phyloP scores from a whole-genome alignment of 2,888 invertebrate species.

The Drosophila ustulata region DNA sequence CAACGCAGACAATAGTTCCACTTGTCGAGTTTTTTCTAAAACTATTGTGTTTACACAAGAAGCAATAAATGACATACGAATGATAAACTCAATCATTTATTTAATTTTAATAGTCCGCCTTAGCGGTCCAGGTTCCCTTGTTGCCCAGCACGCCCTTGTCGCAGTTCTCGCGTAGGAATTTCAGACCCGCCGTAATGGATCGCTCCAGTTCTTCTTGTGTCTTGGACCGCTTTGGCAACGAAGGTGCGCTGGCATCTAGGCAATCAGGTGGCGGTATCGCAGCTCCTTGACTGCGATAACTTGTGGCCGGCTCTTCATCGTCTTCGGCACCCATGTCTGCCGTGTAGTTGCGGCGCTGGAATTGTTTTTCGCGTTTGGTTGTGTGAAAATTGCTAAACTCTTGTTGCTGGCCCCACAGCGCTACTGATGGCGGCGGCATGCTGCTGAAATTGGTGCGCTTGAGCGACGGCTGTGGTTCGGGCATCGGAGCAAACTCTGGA shows the following conservation, averaged over 20 bases:
- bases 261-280: constrained; percentile 89
- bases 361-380: constrained; percentile 65
- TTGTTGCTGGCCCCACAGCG: constrained; percentile 9
- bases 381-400: constrained; percentile 71
- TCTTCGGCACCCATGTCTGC: constrained; percentile 19
- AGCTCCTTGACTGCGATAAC: constrained; percentile 77
- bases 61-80: constrained; percentile 63
- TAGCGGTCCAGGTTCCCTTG: constrained; percentile 84
- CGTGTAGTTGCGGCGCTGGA: constrained; percentile 74
- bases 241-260: constrained; percentile 85
- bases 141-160: constrained; percentile 84
- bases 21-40: constrained; percentile 55
- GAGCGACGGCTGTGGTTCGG: constrained; percentile 40
- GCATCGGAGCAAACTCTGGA: constrained; percentile 91
- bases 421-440: constrained; percentile 51
- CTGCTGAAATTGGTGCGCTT: constrained; percentile 77
- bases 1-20: constrained; percentile 41
- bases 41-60: constrained; percentile 60
- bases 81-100: background rate
- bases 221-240: constrained; percentile 65
- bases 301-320: constrained; percentile 9
- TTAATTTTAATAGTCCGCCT: constrained; percentile 81
- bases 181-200: constrained; percentile 87
- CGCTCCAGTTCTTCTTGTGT: constrained; percentile 84
- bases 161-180: constrained; percentile 86